Conservation (phyloP, 1,140 invertebrate genomes). For the Phymorhynchus buccinoides region DNA sequence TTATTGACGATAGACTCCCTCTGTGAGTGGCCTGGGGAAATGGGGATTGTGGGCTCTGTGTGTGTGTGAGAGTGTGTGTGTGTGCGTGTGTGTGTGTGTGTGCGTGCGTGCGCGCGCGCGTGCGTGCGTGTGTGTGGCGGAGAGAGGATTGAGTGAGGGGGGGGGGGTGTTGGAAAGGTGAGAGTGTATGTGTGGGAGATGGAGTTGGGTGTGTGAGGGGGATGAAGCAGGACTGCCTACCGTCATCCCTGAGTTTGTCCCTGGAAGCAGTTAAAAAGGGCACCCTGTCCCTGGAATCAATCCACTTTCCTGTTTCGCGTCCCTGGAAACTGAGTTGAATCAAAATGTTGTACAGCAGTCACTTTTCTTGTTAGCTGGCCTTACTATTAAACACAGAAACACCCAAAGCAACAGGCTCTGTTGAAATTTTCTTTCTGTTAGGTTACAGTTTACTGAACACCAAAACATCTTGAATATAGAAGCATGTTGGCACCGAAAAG, state of each 20-base stretch:
- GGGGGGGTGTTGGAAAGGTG: not conserved
- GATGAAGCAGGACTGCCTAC: not conserved
- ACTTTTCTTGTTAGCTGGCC: too few relatives aligned
- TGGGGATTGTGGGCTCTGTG: not conserved
- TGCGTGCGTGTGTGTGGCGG: not conserved
- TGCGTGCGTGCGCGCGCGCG: not conserved
- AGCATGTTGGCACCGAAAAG: too few relatives aligned
- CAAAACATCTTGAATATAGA: too few relatives aligned
- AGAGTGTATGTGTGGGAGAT: not conserved
- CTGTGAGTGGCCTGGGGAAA: constrained; percentile 58
- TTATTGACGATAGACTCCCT: constrained; percentile 65
- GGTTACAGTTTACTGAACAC: too few relatives aligned
- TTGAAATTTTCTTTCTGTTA: too few relatives aligned
- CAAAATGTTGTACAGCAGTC: too few relatives aligned
- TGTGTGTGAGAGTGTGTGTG: not conserved
- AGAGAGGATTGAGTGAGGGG: not conserved
- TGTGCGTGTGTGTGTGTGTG: constrained; percentile 1
- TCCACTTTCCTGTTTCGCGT: too few relatives aligned
- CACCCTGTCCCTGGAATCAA: too few relatives aligned
- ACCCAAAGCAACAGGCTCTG: too few relatives aligned
- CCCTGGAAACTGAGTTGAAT: too few relatives aligned
- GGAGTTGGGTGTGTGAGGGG: not conserved
- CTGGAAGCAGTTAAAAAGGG: too few relatives aligned
- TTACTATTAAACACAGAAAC: too few relatives aligned
- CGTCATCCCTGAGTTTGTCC: not conserved